A percentile compares a stretch with the other conserved stretches of the same genome.
These are phyloP conservation scores for Cryptotis parvus DNA, from an alignment of 2,113 vertebrate species.

Conservation along the genomic window DNA sequence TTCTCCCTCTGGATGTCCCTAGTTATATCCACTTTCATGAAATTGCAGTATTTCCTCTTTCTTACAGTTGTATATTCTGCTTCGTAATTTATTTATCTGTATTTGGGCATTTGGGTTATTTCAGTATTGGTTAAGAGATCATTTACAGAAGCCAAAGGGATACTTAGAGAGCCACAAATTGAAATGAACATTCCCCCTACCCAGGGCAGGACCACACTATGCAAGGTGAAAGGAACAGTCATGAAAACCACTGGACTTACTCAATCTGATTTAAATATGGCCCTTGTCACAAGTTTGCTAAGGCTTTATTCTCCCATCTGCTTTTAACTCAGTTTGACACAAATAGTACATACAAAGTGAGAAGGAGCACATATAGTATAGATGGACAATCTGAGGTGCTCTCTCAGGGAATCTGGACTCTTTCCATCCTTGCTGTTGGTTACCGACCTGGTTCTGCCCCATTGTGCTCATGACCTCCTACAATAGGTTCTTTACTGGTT, in stretches of 20 bases:
- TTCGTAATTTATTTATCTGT: no score
- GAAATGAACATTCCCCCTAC: no score
- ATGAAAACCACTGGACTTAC: conserved; percentile 63
- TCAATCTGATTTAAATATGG: neutral
- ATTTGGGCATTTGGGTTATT: no score
- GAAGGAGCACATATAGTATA: conserved; percentile 69
- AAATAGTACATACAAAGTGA: no score
- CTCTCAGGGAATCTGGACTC: conserved; percentile 29
- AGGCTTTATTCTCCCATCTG: conserved; percentile 62
- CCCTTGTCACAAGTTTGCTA: no score
- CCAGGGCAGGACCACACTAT: neutral
- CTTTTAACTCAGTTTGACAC: conserved; percentile 55
- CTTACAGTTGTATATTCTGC: no score
- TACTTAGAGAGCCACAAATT: no score
- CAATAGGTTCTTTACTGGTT: neutral
- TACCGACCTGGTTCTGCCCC: neutral
- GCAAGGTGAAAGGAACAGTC: conserved; percentile 72
- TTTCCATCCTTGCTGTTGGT: neutral
- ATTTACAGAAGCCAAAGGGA: no score
- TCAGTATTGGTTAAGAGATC: no score
- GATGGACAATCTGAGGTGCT: conserved; percentile 56
- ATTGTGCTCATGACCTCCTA: neutral
- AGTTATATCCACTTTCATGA: no score
- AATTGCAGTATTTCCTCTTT: no score
- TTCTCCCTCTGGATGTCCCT: no score